These are phyloP conservation scores for Chironomus striatipennis DNA, from an alignment of 1,140 invertebrate species.

Conservation along the genomic window DNA sequence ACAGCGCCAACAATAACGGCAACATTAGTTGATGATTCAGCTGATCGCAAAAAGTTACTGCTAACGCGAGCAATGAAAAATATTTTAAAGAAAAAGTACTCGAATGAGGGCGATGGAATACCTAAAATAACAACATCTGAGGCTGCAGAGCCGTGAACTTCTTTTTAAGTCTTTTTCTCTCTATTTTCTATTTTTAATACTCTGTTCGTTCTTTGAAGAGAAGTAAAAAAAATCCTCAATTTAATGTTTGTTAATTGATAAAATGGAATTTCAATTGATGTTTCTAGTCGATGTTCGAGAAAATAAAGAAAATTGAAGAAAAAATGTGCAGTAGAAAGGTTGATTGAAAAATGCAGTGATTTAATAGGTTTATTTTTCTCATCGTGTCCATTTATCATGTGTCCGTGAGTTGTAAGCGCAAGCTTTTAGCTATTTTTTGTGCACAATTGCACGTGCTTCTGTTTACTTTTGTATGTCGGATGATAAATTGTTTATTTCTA, in stretches of 20 bases:
- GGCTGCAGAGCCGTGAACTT: constrained; percentile 21
- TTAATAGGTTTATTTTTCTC: background rate
- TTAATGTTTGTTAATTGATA: constrained; percentile 15
- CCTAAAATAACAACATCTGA: constrained; percentile 24
- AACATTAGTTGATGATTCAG: background rate
- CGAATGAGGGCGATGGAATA: constrained; percentile 30
- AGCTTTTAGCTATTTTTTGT: too few relatives aligned
- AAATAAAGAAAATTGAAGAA: constrained; percentile 1
- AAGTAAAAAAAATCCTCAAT: constrained; percentile 2
- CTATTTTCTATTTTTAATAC: constrained; percentile 20
- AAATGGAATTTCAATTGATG: constrained; percentile 20
- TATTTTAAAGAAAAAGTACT: constrained; percentile 22
- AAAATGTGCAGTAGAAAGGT: background rate
- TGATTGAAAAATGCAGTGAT: background rate
- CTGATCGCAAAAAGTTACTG: background rate
- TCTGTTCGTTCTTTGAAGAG: constrained; percentile 21
- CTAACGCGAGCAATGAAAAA: constrained; percentile 21
- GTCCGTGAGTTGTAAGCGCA: too few relatives aligned
- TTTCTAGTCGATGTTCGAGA: constrained; percentile 18
- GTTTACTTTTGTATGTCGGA: too few relatives aligned
- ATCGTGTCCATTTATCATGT: too few relatives aligned
- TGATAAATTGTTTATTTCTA: too few relatives aligned
- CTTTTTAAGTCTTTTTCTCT: constrained; percentile 10
- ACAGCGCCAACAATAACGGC: background rate
- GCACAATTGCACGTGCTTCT: too few relatives aligned